Conservation (phyloP, 2,888 invertebrate species). For the Brachyopa scutellaris region DNA sequence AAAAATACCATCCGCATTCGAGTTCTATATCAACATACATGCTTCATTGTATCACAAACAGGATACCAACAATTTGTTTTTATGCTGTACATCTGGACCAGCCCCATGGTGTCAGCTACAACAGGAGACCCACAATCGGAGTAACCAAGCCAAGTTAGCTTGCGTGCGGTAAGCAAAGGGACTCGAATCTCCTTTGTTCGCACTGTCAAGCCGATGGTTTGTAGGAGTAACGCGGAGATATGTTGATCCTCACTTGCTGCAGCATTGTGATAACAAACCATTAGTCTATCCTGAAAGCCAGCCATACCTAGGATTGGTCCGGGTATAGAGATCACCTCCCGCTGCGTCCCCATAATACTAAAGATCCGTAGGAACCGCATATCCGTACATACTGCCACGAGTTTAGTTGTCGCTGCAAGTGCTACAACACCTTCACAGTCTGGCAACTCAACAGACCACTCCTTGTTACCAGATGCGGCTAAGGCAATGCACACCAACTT, state of each 20-base stretch:
- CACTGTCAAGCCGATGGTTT: constrained; percentile 82
- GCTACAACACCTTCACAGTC: constrained; percentile 90
- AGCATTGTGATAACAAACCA: constrained; percentile 87
- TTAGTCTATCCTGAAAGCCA: constrained; percentile 84
- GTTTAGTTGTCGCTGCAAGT: constrained; percentile 86
- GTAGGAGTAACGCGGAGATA: constrained; percentile 83
- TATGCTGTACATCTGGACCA: constrained; percentile 87
- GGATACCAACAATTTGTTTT: constrained; percentile 91
- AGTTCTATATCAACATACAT: constrained; percentile 83
- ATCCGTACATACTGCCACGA: constrained; percentile 91
- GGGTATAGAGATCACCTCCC: constrained; percentile 87
- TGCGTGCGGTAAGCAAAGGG: constrained; percentile 86
- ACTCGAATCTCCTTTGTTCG: constrained; percentile 84
- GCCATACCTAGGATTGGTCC: constrained; percentile 88
- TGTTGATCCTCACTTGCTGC: constrained; percentile 83
- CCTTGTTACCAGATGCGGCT: constrained; percentile 88
- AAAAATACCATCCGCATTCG: background rate
- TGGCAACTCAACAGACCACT: constrained; percentile 92
- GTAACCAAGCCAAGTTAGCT: constrained; percentile 90
- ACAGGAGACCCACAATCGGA: constrained; percentile 92
- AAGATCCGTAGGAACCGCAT: constrained; percentile 90
- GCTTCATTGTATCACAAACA: constrained; percentile 87
- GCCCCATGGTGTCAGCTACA: constrained; percentile 89
- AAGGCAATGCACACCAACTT: constrained; percentile 90
- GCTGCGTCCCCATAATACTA: constrained; percentile 93